Percentiles rank a stretch among this genome's conserved stretches.
Conservation (phyloP, 2,113 vertebrate species). For the Chinchilla lanigera region DNA sequence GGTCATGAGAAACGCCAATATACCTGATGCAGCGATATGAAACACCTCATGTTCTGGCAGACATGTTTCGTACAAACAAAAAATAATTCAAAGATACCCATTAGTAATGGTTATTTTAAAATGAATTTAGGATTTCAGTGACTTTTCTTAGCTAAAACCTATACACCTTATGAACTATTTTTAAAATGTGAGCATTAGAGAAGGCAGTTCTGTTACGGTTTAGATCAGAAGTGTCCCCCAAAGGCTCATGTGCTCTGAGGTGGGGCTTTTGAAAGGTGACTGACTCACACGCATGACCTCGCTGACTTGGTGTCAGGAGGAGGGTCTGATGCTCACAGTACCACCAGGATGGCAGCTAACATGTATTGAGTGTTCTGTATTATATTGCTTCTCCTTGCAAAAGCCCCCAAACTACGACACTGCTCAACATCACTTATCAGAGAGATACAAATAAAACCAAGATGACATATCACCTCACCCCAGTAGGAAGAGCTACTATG, state of each 20-base stretch:
- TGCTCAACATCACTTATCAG: neutral
- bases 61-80: neutral
- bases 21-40: neutral
- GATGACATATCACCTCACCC: neutral
- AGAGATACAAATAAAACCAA: neutral
- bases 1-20: neutral
- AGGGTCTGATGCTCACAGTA: neutral
- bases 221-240: neutral
- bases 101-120: neutral
- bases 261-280: neutral
- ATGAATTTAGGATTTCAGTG: neutral
- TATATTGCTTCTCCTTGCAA: too few species aligned
- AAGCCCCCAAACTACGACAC: too few species aligned
- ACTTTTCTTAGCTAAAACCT: neutral
- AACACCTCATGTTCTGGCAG: neutral
- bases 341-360: neutral
- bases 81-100: neutral
- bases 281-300: neutral
- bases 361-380: fast-evolving
- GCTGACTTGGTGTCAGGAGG: neutral
- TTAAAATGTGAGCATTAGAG: too few species aligned
- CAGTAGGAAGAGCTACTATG: neutral
- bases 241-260: neutral
- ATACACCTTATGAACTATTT: neutral
- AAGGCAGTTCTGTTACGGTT: neutral